A percentile compares a stretch with the other conserved stretches of the same genome.
Conservation (phyloP, 2,797 vertebrate species). For the Clarias platycephalus region DNA sequence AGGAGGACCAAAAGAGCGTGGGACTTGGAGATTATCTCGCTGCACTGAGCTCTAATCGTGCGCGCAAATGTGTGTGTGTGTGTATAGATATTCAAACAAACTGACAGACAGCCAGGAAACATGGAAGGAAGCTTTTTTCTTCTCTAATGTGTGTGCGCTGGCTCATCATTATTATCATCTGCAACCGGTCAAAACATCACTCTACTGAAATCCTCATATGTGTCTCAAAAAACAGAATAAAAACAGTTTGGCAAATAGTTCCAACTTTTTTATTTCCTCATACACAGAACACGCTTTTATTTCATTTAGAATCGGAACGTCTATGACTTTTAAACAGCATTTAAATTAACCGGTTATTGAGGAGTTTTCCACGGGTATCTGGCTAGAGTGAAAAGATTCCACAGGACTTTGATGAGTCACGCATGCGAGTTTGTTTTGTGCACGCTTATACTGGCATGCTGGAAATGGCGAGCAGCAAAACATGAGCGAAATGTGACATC, state of each 20-base stretch:
- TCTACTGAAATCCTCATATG: background rate
- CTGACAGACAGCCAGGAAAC: background rate
- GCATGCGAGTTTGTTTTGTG: background rate
- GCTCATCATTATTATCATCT: background rate
- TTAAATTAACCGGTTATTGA: background rate
- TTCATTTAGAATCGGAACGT: background rate
- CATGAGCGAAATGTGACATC: background rate
- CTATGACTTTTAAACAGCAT: too few species aligned
- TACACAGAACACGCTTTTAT: background rate
- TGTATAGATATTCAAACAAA: background rate
- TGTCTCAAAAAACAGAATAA: background rate
- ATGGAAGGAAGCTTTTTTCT: slow-evolving; percentile 17
- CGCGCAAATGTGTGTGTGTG: slow-evolving; percentile 5
- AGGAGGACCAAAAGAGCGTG: slow-evolving; percentile 42
- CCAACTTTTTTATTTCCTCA: background rate
- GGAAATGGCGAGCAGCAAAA: background rate
- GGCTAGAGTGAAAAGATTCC: background rate
- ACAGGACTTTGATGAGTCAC: background rate
- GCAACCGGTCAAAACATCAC: background rate
- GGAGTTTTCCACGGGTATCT: background rate
- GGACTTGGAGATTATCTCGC: slow-evolving; percentile 48
- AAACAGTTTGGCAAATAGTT: background rate
- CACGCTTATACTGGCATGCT: background rate
- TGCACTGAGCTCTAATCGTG: slow-evolving; percentile 48
- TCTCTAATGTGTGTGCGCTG: background rate